phyloP scores from a whole-genome alignment of 2,797 vertebrate genomes.

The Arctocebus calabarensis region DNA sequence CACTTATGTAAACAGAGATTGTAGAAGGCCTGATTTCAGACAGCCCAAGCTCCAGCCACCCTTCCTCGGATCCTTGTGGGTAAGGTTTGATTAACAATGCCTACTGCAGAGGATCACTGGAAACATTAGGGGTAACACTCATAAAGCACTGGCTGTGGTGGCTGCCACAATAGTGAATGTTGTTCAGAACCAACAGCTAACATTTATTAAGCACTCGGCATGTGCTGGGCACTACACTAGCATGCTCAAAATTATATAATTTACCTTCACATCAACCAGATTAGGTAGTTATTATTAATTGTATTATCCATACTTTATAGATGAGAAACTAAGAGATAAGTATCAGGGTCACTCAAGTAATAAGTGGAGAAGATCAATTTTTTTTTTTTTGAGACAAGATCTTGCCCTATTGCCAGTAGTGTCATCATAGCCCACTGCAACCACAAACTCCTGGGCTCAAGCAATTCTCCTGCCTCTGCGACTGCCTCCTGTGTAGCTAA shows the following conservation, averaged over 20 bases:
- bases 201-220: neutral
- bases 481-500: neutral
- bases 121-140: neutral
- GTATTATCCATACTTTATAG: constrained; percentile 25
- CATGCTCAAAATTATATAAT: neutral
- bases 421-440: neutral
- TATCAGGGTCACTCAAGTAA: neutral
- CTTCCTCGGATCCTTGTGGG: neutral
- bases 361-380: neutral
- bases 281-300: neutral
- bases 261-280: neutral
- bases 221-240: neutral
- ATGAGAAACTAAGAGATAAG: neutral
- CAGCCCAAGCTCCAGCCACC: neutral
- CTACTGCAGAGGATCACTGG: neutral
- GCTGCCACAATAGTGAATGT: neutral
- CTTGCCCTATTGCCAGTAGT: neutral
- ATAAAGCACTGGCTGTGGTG: neutral
- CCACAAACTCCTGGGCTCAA: neutral
- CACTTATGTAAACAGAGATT: neutral
- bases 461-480: neutral
- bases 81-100: neutral
- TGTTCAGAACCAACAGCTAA: neutral
- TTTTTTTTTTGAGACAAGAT: neutral
- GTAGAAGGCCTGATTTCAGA: neutral